phyloP scores from a whole-genome alignment of 2,113 vertebrate species.

The Pithys albifrons region DNA sequence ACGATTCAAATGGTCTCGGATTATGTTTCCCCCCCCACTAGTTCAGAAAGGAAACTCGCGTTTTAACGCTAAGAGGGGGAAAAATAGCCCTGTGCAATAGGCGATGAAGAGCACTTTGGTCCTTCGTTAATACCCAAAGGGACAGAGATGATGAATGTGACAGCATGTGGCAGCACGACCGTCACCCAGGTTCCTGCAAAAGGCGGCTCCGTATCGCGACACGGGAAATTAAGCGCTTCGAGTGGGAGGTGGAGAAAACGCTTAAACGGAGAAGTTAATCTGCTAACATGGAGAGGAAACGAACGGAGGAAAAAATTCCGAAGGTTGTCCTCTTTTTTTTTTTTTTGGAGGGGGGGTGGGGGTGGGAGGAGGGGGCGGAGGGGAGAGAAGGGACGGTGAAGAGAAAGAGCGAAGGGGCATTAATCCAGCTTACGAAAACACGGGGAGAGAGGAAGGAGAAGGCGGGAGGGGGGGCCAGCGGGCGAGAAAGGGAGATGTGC shows the following conservation, averaged over 20 bases:
- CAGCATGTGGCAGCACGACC: slow-evolving; percentile 47
- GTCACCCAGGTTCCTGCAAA: slow-evolving; percentile 40
- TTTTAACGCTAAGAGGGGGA: neutral
- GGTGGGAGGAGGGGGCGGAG: no score
- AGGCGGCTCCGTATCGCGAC: slow-evolving; percentile 53
- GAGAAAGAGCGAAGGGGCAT: no score
- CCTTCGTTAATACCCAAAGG: slow-evolving; percentile 39
- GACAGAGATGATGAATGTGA: slow-evolving; percentile 38
- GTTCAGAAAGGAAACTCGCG: slow-evolving; percentile 29
- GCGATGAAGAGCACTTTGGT: slow-evolving; percentile 15
- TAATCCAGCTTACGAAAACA: no score
- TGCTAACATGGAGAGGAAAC: slow-evolving; percentile 32
- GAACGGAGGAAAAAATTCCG: neutral
- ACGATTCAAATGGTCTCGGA: slow-evolving; percentile 11
- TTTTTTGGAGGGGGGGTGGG: neutral
- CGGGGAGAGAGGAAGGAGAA: no score
- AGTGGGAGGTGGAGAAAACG: slow-evolving; percentile 19
- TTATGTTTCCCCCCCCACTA: neutral
- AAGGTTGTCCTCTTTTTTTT: neutral
- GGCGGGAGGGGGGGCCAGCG: neutral
- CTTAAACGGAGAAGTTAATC: slow-evolving; percentile 46
- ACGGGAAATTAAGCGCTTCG: slow-evolving; percentile 33
- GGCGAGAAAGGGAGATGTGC: neutral
- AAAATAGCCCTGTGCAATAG: neutral
- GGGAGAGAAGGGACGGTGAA: no score